Percentiles rank a stretch among this genome's conserved stretches.
phyloP scores from a whole-genome alignment of 2,113 vertebrate genomes.

The Oceanites oceanicus region DNA sequence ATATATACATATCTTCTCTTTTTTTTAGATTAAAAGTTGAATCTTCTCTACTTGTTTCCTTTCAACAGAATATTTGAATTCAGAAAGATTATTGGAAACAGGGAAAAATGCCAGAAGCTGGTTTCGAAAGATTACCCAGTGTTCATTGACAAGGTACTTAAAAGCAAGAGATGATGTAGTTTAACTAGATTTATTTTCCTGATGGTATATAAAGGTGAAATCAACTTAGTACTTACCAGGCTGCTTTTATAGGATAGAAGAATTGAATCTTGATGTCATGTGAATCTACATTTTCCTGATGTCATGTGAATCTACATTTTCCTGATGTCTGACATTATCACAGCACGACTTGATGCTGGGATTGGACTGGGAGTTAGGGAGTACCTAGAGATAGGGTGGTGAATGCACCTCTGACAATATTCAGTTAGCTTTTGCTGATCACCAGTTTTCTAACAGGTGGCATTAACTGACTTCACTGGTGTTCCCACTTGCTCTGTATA shows the following conservation, averaged over 20 bases:
- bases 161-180: not conserved
- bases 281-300: not conserved
- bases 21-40: constrained; percentile 43
- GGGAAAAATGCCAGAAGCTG: constrained; percentile 89
- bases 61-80: constrained; percentile 93
- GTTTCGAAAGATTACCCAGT: constrained; percentile 93
- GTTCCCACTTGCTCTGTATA: not conserved
- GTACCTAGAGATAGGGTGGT: no score
- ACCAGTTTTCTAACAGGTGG: not conserved
- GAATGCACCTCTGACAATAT: not conserved
- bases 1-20: not conserved
- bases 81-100: constrained; percentile 91
- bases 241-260: not conserved
- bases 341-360: not conserved
- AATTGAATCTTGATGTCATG: not conserved
- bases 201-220: not conserved
- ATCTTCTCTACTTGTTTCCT: constrained; percentile 45
- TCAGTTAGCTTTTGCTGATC: not conserved
- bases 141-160: constrained; percentile 88
- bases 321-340: not conserved
- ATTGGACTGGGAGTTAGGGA: not conserved
- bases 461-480: not conserved
- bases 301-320: not conserved
- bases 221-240: not conserved
- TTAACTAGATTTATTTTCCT: not conserved